Base-by-base conservation (phyloP, 2,797 vertebrate genomes). In the Lophura swinhoii region DNA sequence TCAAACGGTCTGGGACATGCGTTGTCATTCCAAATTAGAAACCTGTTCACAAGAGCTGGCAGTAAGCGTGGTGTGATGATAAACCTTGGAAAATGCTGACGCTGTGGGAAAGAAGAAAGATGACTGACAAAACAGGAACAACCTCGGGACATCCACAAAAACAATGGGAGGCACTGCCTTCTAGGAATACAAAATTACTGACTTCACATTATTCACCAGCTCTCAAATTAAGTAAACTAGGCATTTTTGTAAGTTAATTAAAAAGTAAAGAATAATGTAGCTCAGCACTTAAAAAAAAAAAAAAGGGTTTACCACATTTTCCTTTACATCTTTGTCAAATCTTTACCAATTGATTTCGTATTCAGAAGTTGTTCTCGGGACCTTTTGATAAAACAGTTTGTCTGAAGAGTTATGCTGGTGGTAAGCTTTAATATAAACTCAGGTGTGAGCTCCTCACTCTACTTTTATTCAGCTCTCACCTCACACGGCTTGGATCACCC, bases 101-200 rank as follows among this genome's bases (percentile, higher is more conserved):
- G 62, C 3, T 13, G 22, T 59, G 35, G 39, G 67, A 90, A 89
- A 81, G 69, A 67, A 75, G 64, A 59, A 91, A 12, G 72, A 80
- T 85, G 35, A 69, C 23, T 39, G 78, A 86, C 79, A 93, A 95
- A 95, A 88, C 96, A 96, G 96, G 93, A 95, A 94, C 2, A 1
- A 88, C 91, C 18, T 17, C 23, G 26, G 69, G 84, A 93, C 35
- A 74, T 91, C 49, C 75, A 55, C 64, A 49, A 62, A 87, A 69
- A 23, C 41, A 64, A 91, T 84, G 69, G 64, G 90, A 96, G 86
- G 72, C 18, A 23, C 44, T 85, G 37, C 75, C 90, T 94, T 88
- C 37, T 18, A 93, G 91, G 44, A 93, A 56, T 55, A 68, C 55
- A 78, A 75, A 95, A 80, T 48, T 91, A 90, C 88, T 95, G 88